Evolutionary conservation across 2,113 vertebrate genomes (phyloP).

Genomic region (Sander vitreus): DNA sequence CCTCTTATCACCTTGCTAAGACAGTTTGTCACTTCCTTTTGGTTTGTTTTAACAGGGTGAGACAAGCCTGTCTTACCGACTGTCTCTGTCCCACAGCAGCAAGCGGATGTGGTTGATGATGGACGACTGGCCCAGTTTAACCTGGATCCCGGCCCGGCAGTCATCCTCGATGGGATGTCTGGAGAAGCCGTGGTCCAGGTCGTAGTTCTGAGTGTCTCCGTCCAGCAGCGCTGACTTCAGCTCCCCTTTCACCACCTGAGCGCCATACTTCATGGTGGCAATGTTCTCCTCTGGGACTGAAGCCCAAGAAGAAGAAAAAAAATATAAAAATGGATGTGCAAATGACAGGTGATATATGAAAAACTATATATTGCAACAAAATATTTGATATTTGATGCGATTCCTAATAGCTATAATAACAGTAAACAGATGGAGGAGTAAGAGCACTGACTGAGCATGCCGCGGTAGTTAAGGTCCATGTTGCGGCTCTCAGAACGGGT

Average conservation of each 20-base stretch:
- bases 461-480: constrained; percentile 98
- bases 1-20: too few relatives aligned
- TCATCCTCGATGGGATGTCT: constrained; percentile 97
- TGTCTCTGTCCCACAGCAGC: constrained; percentile 97
- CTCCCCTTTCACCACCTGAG: constrained; percentile 97
- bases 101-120: constrained; percentile 97
- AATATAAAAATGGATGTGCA: too few relatives aligned
- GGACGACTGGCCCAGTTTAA: constrained; percentile 94
- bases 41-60: not conserved
- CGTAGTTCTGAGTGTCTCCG: constrained; percentile 98
- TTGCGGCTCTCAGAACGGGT: constrained; percentile 96
- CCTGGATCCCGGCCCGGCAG: constrained; percentile 93
- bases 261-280: constrained; percentile 97
- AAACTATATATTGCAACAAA: too few relatives aligned
- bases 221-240: constrained; percentile 96
- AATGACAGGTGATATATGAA: not conserved
- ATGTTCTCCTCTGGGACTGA: constrained; percentile 98
- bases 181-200: constrained; percentile 98
- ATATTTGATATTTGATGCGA: not conserved
- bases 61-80: constrained; percentile 81
- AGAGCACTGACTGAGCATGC: constrained; percentile 93
- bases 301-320: not conserved
- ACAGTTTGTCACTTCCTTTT: too few relatives aligned
- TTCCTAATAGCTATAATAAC: not conserved
- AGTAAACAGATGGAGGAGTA: not conserved